phyloP scores from a whole-genome alignment of 2,113 vertebrate genomes.

The Meriones unguiculatus region DNA sequence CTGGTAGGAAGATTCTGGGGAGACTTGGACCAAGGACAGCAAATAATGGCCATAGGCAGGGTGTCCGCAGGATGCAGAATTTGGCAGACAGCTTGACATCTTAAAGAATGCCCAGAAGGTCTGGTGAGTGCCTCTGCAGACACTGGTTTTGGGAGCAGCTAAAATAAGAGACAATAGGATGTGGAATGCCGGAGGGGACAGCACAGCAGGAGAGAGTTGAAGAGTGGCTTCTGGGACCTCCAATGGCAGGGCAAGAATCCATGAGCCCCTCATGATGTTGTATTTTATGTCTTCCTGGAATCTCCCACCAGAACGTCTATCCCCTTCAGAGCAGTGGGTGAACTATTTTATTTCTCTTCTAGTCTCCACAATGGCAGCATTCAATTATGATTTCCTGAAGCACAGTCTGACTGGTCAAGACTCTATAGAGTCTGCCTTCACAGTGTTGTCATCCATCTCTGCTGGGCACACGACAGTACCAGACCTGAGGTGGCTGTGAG shows the following conservation, averaged over 20 bases:
- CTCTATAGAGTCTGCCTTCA: neutral
- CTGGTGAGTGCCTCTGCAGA: neutral
- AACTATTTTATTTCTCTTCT: neutral
- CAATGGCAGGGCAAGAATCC: neutral
- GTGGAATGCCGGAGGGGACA: neutral
- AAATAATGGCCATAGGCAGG: neutral
- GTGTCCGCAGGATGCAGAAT: neutral
- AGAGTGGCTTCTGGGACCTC: neutral
- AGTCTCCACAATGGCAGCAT: neutral
- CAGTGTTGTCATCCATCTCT: neutral
- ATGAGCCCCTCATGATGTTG: neutral
- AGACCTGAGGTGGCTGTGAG: neutral
- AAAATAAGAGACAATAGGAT: neutral
- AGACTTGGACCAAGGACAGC: neutral
- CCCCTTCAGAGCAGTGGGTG: neutral
- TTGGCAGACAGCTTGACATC: neutral
- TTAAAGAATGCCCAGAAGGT: neutral
- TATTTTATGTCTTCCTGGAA: neutral
- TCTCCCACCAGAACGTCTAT: neutral
- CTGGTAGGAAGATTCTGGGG: neutral
- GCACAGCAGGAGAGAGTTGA: neutral
- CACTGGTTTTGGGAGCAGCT: neutral
- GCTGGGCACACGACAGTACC: neutral
- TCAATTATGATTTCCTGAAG: neutral
- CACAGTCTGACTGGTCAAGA: neutral